Base-by-base conservation (phyloP, 2,888 invertebrate genomes). In the Sipha maydis region DNA sequence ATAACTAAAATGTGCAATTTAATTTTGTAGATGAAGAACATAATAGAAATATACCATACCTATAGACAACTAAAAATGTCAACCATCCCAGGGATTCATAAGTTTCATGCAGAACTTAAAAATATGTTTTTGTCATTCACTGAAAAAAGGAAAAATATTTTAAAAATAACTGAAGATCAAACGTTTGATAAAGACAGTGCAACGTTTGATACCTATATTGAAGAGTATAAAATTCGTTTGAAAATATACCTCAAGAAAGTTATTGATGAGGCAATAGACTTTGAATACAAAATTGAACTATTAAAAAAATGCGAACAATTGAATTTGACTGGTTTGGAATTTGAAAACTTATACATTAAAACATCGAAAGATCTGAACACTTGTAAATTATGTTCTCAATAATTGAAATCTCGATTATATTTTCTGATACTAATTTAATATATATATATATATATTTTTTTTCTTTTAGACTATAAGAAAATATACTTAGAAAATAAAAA, bases 11-110 rank as follows among this genome's bases (percentile, higher is more conserved):
- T 41, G 48, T 48, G 14, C 14, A 48, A 48, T 48, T 67, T 67
- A 19, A 11, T 84, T 79, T 80, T 48, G 3, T 14, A 88, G 88
- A 67, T 82, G 2, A 88, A 82, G 82, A 75, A 34, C 11, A 41
- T 82, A 4, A 31, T 88, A 41, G 8, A 76, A 34, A 88, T 19
- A 4, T 82, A 82, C 48, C 14, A 31, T 19, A 61, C 17, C 2
- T 75, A 67, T 31, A 73, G 28, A 31, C 11, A 14, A 11, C 48
- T 82, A 41, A 88, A 61, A 61, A 25, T 17, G n/a, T 75, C 79
- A 7, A 80, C 11, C 8, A 80, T 88, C 4, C 41, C 75, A n/a
- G 67, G 41, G 7, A 9, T 67, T 41, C 9, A 41, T 9, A 31
- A 67, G 48, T 3, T 71, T 31, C 61, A 41, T 67, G 8, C 19